Evolutionary conservation across 2,797 vertebrate genomes (phyloP).

Genomic region (Distichodus sexfasciatus): DNA sequence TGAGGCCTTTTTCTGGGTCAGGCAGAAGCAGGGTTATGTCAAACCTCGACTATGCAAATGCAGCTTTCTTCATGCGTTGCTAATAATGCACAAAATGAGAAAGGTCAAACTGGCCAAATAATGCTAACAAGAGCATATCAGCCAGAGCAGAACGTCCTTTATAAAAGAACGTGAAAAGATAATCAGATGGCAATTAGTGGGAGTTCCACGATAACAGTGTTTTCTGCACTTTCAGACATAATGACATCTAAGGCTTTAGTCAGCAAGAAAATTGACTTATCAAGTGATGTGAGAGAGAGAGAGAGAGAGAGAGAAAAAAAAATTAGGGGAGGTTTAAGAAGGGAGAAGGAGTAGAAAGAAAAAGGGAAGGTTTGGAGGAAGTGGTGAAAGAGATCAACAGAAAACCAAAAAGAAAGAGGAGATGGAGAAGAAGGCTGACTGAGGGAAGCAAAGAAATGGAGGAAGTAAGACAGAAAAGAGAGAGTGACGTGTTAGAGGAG

Average conservation of each 20-base stretch:
- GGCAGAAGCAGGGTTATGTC: conserved; percentile 2
- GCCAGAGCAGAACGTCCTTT: background rate
- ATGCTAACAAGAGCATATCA: background rate
- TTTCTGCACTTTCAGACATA: background rate
- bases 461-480: too few relatives aligned
- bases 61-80: background rate
- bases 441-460: too few relatives aligned
- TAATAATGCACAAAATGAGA: conserved; percentile 19
- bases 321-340: background rate
- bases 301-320: background rate
- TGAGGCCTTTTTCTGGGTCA: conserved; percentile 13
- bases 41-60: conserved; percentile 12
- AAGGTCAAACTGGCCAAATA: conserved; percentile 12
- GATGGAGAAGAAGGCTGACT: too few relatives aligned
- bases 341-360: too few relatives aligned
- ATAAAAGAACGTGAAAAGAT: background rate
- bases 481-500: background rate
- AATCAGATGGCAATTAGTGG: background rate
- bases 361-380: too few relatives aligned
- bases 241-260: too few relatives aligned
- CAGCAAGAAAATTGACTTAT: background rate
- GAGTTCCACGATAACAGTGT: background rate
- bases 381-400: too few relatives aligned
- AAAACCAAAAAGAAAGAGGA: too few relatives aligned
- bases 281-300: background rate